phyloP scores from a whole-genome alignment of 2,797 vertebrate species.

The Thalassophryne amazonica region DNA sequence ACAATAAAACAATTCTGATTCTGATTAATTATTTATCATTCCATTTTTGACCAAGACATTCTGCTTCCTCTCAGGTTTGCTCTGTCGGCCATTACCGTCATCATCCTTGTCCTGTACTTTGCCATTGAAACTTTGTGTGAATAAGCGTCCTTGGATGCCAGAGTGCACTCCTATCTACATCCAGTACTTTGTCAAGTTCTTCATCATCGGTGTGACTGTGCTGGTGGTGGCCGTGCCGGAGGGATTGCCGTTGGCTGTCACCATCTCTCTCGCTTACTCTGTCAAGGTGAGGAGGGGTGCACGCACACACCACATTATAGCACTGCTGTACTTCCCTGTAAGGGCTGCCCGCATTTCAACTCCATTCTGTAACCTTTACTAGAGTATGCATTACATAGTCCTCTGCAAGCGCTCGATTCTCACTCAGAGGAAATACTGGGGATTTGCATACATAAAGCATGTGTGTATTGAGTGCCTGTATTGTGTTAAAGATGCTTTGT shows the following conservation, averaged over 20 bases:
- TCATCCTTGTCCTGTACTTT: constrained; percentile 97
- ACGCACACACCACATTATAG: neutral
- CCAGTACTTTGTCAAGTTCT: constrained; percentile 99
- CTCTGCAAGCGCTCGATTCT: neutral
- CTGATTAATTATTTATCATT: neutral
- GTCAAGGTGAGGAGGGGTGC: constrained; percentile 85
- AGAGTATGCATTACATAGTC: neutral
- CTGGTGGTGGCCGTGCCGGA: constrained; percentile 97
- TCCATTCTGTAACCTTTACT: neutral
- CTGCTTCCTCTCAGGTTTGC: constrained; percentile 81
- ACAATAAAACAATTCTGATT: too few species aligned
- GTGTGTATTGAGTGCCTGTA: neutral
- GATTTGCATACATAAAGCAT: neutral
- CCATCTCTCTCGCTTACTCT: constrained; percentile 98
- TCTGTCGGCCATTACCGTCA: constrained; percentile 98
- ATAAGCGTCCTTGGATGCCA: constrained; percentile 89
- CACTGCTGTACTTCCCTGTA: neutral
- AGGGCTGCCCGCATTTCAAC: neutral
- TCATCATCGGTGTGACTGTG: constrained; percentile 98
- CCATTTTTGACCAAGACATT: neutral
- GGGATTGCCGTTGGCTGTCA: constrained; percentile 96
- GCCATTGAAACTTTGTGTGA: constrained; percentile 93
- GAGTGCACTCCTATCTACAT: constrained; percentile 97
- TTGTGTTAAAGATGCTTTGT: neutral
- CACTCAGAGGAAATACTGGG: neutral